Percentiles rank a stretch among this genome's conserved stretches.
These are phyloP conservation scores for Cygnus atratus DNA, from an alignment of 2,113 vertebrate genomes.

Conservation along the genomic window DNA sequence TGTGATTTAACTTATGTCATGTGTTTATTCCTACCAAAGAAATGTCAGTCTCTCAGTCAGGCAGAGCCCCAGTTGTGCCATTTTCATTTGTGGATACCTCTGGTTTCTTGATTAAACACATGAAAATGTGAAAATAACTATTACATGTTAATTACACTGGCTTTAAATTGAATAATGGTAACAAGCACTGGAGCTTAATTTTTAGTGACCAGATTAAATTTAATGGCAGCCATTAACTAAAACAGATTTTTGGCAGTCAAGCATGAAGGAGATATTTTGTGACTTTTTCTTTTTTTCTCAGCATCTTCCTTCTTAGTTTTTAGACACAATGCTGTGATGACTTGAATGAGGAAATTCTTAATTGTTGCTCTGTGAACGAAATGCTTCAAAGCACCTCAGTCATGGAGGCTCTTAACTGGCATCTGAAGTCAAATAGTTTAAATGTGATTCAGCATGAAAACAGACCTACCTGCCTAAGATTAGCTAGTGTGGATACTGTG, in stretches of 20 bases:
- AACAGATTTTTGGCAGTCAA: not conserved
- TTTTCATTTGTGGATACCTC: not conserved
- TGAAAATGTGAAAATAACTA: not conserved
- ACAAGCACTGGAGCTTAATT: not conserved
- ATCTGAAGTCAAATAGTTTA: not conserved
- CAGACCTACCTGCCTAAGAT: not conserved
- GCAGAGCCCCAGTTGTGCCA: not conserved
- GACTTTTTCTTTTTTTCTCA: not conserved
- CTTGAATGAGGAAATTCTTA: not conserved
- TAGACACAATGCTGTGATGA: not conserved
- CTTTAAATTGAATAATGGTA: not conserved
- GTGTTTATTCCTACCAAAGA: not conserved
- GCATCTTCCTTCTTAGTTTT: not conserved
- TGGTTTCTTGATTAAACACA: not conserved
- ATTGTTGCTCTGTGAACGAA: not conserved
- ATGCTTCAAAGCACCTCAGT: not conserved
- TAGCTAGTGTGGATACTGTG: not conserved
- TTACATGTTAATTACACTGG: not conserved
- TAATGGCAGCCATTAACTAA: not conserved
- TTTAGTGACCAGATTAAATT: not conserved
- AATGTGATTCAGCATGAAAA: not conserved
- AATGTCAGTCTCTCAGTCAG: not conserved
- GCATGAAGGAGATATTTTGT: not conserved
- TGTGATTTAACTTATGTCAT: not conserved
- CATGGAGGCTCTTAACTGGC: not conserved